Evolutionary conservation across 2,888 invertebrate species (phyloP).

Genomic region (Drosophila siamana): DNA sequence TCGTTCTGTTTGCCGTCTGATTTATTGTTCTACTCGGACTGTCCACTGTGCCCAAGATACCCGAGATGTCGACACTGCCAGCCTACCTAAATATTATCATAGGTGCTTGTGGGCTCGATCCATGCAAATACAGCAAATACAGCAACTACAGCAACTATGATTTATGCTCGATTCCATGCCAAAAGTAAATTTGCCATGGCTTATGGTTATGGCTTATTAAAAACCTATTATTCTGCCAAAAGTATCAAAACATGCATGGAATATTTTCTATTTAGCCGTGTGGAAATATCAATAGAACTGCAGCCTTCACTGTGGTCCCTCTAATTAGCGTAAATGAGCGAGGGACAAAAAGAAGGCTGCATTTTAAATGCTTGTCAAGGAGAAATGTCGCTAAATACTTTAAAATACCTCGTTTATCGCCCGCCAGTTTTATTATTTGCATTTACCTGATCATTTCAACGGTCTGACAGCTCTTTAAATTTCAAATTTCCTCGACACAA

Average conservation of each 20-base stretch:
- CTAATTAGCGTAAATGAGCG: conserved; percentile 44
- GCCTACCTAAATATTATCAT: conserved; percentile 75
- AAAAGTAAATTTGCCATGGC: conserved; percentile 34
- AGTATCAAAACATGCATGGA: conserved; percentile 57
- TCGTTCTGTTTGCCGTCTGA: conserved; percentile 37
- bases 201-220: conserved; percentile 63
- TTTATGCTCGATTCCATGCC: conserved; percentile 23
- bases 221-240: conserved; percentile 53
- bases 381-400: conserved; percentile 14
- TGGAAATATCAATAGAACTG: conserved; percentile 5
- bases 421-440: not conserved
- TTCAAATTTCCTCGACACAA: conserved; percentile 21
- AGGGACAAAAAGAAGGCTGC: conserved; percentile 32
- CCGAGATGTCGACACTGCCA: conserved; percentile 61
- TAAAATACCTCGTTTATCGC: not conserved
- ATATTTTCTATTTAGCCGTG: conserved; percentile 26
- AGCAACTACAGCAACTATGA: conserved; percentile 11
- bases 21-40: conserved; percentile 53
- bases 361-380: conserved; percentile 32
- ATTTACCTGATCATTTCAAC: conserved; percentile 4
- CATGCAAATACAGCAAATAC: conserved; percentile 59
- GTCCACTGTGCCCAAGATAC: conserved; percentile 41
- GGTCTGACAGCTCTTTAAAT: not conserved
- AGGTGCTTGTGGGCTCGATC: conserved; percentile 45
- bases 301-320: conserved; percentile 32